Conservation (phyloP, 2,888 invertebrate genomes). For the Digitonthophagus gazella region DNA sequence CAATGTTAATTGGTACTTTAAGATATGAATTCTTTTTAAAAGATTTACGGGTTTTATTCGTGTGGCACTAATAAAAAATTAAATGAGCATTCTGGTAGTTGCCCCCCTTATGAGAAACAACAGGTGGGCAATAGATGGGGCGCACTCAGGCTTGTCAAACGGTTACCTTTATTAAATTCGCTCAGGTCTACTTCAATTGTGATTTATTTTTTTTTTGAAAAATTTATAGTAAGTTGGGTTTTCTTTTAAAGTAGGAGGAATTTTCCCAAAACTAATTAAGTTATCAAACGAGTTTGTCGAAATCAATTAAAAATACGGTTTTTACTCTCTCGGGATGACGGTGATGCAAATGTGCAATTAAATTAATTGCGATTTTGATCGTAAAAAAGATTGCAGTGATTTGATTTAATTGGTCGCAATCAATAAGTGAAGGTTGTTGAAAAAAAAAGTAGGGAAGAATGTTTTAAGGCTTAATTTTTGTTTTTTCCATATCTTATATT, state of each 20-base stretch:
- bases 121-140: background rate
- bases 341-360: conserved; percentile 8
- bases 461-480: background rate
- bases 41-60: background rate
- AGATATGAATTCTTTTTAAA: too few species aligned
- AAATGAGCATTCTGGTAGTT: background rate
- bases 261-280: conserved; percentile 7
- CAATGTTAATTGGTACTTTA: too few species aligned
- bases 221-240: too few species aligned
- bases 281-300: conserved; percentile 6
- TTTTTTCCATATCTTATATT: background rate
- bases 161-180: background rate
- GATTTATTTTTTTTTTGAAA: too few species aligned
- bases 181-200: background rate
- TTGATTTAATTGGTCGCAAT: conserved; percentile 7
- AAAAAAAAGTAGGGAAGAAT: background rate
- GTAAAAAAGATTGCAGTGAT: conserved; percentile 13
- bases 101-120: background rate
- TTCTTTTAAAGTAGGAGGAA: background rate
- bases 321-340: conserved; percentile 3
- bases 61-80: background rate
- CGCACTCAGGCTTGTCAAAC: background rate
- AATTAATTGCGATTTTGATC: conserved; percentile 11
- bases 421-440: background rate
- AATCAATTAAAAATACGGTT: conserved; percentile 12